Conservation (phyloP, 2,113 vertebrate species). For the Dolichallabes microphthalmus region DNA sequence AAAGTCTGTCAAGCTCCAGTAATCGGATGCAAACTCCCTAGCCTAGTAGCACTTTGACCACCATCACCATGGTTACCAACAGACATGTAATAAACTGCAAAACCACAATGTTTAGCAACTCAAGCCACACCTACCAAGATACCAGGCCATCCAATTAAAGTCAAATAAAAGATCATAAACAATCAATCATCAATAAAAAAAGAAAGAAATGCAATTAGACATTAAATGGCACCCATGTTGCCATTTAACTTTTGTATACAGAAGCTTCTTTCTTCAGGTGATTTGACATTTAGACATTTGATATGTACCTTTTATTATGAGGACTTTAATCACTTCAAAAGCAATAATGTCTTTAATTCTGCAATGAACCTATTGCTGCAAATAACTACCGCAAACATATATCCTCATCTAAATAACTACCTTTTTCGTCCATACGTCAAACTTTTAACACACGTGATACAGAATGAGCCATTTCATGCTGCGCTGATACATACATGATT, state of each 20-base stretch:
- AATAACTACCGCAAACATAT: not conserved
- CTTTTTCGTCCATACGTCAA: not conserved
- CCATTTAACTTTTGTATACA: not conserved
- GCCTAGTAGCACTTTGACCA: not conserved
- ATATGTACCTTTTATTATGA: not conserved
- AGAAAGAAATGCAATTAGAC: not conserved
- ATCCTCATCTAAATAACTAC: not conserved
- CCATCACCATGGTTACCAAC: not conserved
- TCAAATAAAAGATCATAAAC: not conserved
- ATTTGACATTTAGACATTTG: not conserved
- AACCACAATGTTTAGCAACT: not conserved
- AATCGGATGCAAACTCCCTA: not conserved
- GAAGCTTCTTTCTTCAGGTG: conserved; percentile 18
- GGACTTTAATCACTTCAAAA: not conserved
- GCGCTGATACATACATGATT: conserved; percentile 85
- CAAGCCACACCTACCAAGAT: not conserved
- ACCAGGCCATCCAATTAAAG: not conserved
- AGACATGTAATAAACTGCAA: not conserved
- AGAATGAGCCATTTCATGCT: not conserved
- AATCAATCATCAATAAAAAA: not conserved
- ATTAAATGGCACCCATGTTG: not conserved
- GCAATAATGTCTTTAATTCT: not conserved
- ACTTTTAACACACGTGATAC: not conserved
- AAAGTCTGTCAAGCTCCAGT: not conserved
- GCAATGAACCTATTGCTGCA: not conserved